phyloP scores from a whole-genome alignment of 2,888 invertebrate genomes.

The Monochamus alternatus region DNA sequence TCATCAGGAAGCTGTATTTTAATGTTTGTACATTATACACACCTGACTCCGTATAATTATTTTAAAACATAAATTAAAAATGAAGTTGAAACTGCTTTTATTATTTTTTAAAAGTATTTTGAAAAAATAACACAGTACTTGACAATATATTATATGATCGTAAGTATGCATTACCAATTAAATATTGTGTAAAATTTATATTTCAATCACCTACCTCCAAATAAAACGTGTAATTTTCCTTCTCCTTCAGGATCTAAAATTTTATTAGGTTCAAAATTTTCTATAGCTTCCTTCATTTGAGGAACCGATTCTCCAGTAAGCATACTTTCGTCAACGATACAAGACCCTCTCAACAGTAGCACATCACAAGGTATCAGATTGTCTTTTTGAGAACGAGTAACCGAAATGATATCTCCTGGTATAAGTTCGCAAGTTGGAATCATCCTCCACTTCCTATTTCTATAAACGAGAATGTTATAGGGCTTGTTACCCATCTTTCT shows the following conservation, averaged over 20 bases:
- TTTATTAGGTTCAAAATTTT: constrained; percentile 78
- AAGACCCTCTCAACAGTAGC: constrained; percentile 92
- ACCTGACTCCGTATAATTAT: no score
- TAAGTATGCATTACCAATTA: no score
- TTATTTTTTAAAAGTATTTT: no score
- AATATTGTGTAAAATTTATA: no score
- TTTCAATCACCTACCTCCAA: constrained; percentile 70
- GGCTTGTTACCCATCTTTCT: constrained; percentile 99
- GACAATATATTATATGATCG: no score
- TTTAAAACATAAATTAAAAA: no score
- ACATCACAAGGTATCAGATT: constrained; percentile 97
- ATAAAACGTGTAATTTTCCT: constrained; percentile 93
- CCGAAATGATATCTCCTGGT: constrained; percentile 97
- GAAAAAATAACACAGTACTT: no score
- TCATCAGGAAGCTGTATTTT: no score
- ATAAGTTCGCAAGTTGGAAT: constrained; percentile 90
- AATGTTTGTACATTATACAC: no score
- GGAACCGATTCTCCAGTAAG: constrained; percentile 99
- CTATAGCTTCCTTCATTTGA: constrained; percentile 98
- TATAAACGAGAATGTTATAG: constrained; percentile 90
- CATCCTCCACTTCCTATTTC: constrained; percentile 92
- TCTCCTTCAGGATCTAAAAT: constrained; percentile 88
- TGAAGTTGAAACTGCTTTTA: no score
- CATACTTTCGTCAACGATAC: constrained; percentile 99
- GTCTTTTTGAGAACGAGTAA: constrained; percentile 91